phyloP scores from a whole-genome alignment of 2,797 vertebrate genomes.

The Megaceryle alcyon region DNA sequence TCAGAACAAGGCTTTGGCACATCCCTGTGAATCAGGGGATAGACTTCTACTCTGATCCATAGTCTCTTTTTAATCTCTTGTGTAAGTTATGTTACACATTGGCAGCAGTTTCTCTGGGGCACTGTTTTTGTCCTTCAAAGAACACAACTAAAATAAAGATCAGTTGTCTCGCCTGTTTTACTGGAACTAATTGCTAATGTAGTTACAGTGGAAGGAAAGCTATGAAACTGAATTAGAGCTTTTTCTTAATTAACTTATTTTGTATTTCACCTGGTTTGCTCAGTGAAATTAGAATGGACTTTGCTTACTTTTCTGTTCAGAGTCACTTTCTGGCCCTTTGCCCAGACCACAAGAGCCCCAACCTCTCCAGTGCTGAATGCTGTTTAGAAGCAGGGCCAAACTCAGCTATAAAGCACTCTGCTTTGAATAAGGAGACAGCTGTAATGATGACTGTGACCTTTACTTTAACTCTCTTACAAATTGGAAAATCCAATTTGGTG shows the following conservation, averaged over 20 bases:
- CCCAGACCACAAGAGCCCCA: slow-evolving; percentile 22
- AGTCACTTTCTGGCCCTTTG: slow-evolving; percentile 29
- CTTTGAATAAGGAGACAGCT: slow-evolving; percentile 25
- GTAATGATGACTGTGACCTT: slow-evolving; percentile 19
- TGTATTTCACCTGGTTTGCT: slow-evolving; percentile 32
- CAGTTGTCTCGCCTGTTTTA: neutral
- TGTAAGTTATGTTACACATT: neutral
- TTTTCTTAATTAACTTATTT: neutral
- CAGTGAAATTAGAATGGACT: slow-evolving; percentile 13
- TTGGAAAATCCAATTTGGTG: neutral
- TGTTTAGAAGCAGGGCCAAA: slow-evolving; percentile 44
- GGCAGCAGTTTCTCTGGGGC: neutral
- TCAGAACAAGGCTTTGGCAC: neutral
- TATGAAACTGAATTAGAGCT: neutral
- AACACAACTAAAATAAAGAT: neutral
- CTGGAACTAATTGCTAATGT: slow-evolving; percentile 3
- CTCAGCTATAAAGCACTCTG: neutral
- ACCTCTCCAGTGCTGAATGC: neutral
- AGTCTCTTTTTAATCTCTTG: neutral
- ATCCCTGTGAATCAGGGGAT: neutral
- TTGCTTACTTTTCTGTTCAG: slow-evolving; percentile 33
- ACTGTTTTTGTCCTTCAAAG: neutral
- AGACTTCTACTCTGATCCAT: neutral
- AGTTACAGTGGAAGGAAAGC: neutral
- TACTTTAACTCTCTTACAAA: slow-evolving; percentile 6